Conservation (phyloP, 2,113 vertebrate genomes). For the Xiphias gladius region DNA sequence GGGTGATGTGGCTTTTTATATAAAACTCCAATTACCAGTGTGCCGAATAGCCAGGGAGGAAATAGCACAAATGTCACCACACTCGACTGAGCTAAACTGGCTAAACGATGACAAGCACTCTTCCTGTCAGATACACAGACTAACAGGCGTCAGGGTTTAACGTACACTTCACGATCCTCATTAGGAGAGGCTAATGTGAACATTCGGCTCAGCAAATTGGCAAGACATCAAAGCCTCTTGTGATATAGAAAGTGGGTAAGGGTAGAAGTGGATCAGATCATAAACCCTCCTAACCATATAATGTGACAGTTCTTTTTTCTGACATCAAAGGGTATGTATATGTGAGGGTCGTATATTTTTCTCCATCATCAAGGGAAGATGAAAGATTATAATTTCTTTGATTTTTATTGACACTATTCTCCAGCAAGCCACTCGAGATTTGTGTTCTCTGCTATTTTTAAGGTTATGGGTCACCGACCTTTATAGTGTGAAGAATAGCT, state of each 20-base stretch:
- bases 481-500: not conserved
- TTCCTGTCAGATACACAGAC: constrained; percentile 67
- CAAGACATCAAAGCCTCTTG: constrained; percentile 62
- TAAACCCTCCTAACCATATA: constrained; percentile 45
- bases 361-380: constrained; percentile 11
- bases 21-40: constrained; percentile 62
- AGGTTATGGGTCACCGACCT: constrained; percentile 19
- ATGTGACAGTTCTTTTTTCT: constrained; percentile 17
- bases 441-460: constrained; percentile 11
- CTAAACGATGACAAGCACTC: constrained; percentile 73
- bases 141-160: constrained; percentile 60
- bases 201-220: constrained; percentile 63
- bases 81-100: constrained; percentile 71
- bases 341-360: constrained; percentile 19
- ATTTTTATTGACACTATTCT: constrained; percentile 31
- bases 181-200: constrained; percentile 61
- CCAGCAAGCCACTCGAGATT: constrained; percentile 3
- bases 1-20: constrained; percentile 52
- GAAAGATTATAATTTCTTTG: constrained; percentile 34
- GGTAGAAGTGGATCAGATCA: constrained; percentile 32
- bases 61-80: constrained; percentile 73
- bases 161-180: constrained; percentile 61
- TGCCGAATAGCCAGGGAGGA: constrained; percentile 56
- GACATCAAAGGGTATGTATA: constrained; percentile 42
- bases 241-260: constrained; percentile 39